Evolutionary conservation across 2,888 invertebrate genomes (phyloP).

Genomic region (Sesia apiformis): DNA sequence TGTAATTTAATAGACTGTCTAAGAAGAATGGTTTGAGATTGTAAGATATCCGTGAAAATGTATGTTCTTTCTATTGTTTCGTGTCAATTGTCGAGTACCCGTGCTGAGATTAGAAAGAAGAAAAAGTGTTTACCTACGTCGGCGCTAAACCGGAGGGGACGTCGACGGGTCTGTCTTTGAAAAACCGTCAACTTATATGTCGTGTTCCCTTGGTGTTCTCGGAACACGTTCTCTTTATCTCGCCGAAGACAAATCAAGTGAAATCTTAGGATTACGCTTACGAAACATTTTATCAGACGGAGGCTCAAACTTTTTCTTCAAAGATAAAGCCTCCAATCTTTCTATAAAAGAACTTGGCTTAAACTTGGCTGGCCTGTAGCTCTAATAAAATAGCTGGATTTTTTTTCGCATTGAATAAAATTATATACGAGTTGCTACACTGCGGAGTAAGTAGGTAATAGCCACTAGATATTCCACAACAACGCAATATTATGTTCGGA

Average conservation of each 20-base stretch:
- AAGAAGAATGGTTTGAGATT: conserved; percentile 38
- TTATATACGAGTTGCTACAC: no score
- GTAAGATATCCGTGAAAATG: conserved; percentile 21
- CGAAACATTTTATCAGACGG: conserved; percentile 58
- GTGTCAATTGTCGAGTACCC: conserved; percentile 4
- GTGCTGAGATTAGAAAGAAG: background rate
- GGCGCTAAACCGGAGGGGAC: background rate
- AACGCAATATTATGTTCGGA: no score
- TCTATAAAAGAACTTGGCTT: conserved; percentile 43
- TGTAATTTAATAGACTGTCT: conserved; percentile 52
- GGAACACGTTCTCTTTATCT: conserved; percentile 32
- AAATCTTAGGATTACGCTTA: conserved; percentile 56
- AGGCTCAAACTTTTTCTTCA: conserved; percentile 40
- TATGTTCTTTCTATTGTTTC: conserved; percentile 17
- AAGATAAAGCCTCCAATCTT: conserved; percentile 49
- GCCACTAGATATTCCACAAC: no score
- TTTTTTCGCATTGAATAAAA: conserved; percentile 8
- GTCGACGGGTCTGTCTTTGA: background rate
- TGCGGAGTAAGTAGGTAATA: no score
- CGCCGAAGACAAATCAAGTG: conserved; percentile 51
- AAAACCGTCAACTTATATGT: background rate
- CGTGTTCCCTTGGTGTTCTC: background rate
- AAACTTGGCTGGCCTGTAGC: conserved; percentile 46
- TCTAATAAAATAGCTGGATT: conserved; percentile 31
- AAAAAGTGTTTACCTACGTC: background rate